phyloP scores from a whole-genome alignment of 2,888 invertebrate genomes.

The Camponotus fellah region DNA sequence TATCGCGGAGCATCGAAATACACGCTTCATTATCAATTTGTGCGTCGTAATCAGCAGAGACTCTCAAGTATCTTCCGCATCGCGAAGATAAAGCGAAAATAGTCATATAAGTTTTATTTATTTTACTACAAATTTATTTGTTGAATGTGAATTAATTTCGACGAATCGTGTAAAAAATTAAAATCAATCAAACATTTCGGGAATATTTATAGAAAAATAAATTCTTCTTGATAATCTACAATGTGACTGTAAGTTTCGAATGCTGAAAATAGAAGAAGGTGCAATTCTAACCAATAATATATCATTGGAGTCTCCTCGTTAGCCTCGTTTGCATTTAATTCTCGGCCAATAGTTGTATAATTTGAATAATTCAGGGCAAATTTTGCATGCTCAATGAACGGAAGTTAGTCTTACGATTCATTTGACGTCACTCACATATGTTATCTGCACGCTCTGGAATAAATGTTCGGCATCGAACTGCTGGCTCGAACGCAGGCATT shows the following conservation, averaged over 20 bases:
- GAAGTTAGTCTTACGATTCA: slow-evolving; percentile 46
- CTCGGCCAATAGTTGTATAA: not conserved
- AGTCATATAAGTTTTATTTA: not conserved
- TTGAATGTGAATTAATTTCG: not conserved
- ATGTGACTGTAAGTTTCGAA: not conserved
- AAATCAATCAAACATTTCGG: not conserved
- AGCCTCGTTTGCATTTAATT: not conserved
- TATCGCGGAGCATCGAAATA: slow-evolving; percentile 46
- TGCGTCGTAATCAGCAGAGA: slow-evolving; percentile 5
- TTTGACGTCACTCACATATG: slow-evolving; percentile 57
- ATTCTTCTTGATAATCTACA: too few relatives aligned
- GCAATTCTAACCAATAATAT: not conserved
- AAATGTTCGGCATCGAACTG: slow-evolving; percentile 15
- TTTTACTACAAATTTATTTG: not conserved
- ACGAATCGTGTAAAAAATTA: not conserved
- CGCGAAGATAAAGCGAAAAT: slow-evolving; percentile 24
- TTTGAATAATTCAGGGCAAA: slow-evolving; percentile 33
- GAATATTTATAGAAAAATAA: too few relatives aligned
- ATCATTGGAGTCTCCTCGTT: not conserved
- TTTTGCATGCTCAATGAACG: slow-evolving; percentile 55
- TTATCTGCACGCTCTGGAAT: slow-evolving; percentile 47
- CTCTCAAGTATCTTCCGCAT: slow-evolving; percentile 22
- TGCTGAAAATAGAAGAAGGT: not conserved
- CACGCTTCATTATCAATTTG: slow-evolving; percentile 28
- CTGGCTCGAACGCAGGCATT: not conserved